Evolutionary conservation across 1,140 invertebrate genomes (phyloP).

Genomic region (Chrysoperla carnea): DNA sequence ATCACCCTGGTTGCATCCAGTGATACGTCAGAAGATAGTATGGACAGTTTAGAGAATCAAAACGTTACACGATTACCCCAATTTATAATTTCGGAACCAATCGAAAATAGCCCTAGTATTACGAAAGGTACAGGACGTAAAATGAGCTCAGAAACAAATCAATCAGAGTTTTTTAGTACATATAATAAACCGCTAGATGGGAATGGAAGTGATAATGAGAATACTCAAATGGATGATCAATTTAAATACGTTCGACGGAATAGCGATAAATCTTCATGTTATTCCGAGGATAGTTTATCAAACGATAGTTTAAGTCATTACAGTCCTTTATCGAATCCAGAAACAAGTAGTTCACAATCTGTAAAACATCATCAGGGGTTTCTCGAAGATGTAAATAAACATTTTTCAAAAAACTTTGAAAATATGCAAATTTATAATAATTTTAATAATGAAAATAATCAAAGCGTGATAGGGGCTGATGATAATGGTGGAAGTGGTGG

Average conservation of each 20-base stretch:
- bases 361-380: slow-evolving; percentile 7
- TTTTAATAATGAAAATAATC: neutral
- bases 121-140: slow-evolving; percentile 58
- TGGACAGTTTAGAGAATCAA: slow-evolving; percentile 35
- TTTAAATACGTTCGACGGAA: slow-evolving; percentile 15
- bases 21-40: slow-evolving; percentile 36
- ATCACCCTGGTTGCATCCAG: slow-evolving; percentile 55
- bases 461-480: no score
- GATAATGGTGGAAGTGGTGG: neutral
- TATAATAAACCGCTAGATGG: neutral
- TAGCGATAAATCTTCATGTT: slow-evolving; percentile 40
- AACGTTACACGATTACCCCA: slow-evolving; percentile 32
- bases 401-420: neutral
- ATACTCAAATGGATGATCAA: neutral
- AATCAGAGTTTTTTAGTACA: neutral
- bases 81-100: slow-evolving; percentile 52
- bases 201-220: neutral
- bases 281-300: slow-evolving; percentile 45
- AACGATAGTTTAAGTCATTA: slow-evolving; percentile 29
- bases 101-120: slow-evolving; percentile 59
- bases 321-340: slow-evolving; percentile 9
- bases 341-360: slow-evolving; percentile 16
- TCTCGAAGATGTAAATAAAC: neutral
- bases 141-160: slow-evolving; percentile 33
- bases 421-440: slow-evolving; percentile 1